Percentiles rank a stretch among this genome's conserved stretches.
Conservation (phyloP, 2,113 vertebrate genomes). For the Phainopepla nitens region DNA sequence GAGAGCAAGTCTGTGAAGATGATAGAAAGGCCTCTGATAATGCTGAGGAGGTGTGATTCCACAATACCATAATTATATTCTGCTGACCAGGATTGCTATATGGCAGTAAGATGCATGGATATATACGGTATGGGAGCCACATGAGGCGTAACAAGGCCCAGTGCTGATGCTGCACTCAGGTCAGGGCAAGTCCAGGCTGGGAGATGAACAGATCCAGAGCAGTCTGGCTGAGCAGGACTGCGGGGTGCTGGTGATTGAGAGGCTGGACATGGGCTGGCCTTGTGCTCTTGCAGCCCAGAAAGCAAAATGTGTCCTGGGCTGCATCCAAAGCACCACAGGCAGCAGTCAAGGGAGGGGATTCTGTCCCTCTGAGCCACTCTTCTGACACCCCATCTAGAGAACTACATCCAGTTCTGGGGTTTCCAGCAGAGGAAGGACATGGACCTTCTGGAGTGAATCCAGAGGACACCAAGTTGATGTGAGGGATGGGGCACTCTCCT, state of each 20-base stretch:
- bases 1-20: neutral
- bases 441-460: neutral
- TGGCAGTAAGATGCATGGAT: neutral
- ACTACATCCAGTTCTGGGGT: neutral
- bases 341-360: neutral
- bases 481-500: neutral
- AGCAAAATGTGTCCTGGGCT: neutral
- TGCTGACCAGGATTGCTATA: neutral
- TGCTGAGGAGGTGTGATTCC: neutral
- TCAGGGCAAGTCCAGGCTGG: neutral
- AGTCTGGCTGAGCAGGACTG: neutral
- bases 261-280: neutral
- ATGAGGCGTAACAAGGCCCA: neutral
- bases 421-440: neutral
- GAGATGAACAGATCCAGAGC: neutral
- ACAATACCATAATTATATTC: neutral
- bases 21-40: neutral
- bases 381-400: neutral
- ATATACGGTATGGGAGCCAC: neutral
- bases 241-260: neutral
- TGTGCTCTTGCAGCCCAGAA: neutral
- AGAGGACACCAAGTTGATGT: neutral
- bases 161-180: neutral
- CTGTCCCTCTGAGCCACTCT: neutral
- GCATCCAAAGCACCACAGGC: fast-evolving